phyloP scores from a whole-genome alignment of 1,140 invertebrate species.

The Achatina immaculata region DNA sequence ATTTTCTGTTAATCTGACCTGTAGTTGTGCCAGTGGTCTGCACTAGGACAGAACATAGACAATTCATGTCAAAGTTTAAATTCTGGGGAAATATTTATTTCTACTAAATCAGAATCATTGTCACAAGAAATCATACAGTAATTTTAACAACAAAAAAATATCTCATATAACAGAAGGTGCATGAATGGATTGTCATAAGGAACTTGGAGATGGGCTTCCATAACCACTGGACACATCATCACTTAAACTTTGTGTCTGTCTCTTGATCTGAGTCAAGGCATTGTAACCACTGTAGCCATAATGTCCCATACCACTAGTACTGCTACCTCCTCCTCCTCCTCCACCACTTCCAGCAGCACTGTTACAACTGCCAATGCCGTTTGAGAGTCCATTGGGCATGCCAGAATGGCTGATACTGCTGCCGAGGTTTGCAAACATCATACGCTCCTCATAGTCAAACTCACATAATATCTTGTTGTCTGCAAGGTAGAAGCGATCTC shows the following conservation, averaged over 20 bases:
- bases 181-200: conserved; percentile 48
- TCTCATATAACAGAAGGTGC: background rate
- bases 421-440: conserved; percentile 91
- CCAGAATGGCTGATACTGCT: conserved; percentile 10
- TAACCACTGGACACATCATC: conserved; percentile 72
- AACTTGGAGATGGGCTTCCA: conserved; percentile 70
- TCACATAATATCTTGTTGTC: conserved; percentile 95
- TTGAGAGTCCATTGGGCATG: conserved; percentile 31
- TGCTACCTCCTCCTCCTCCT: conserved; percentile 1
- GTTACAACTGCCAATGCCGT: conserved; percentile 5
- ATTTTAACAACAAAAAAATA: too few species aligned
- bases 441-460: conserved; percentile 92
- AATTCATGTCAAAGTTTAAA: too few species aligned
- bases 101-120: too few species aligned
- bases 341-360: background rate
- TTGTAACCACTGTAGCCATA: conserved; percentile 81
- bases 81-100: too few species aligned
- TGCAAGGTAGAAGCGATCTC: conserved; percentile 91
- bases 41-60: too few species aligned
- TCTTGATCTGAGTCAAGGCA: conserved; percentile 86
- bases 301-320: background rate
- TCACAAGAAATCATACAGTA: too few species aligned
- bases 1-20: too few species aligned
- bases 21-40: too few species aligned
- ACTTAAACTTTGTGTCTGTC: conserved; percentile 79